Base-by-base conservation (phyloP, 2,888 invertebrate genomes). In the Pachydiplax longipennis region DNA sequence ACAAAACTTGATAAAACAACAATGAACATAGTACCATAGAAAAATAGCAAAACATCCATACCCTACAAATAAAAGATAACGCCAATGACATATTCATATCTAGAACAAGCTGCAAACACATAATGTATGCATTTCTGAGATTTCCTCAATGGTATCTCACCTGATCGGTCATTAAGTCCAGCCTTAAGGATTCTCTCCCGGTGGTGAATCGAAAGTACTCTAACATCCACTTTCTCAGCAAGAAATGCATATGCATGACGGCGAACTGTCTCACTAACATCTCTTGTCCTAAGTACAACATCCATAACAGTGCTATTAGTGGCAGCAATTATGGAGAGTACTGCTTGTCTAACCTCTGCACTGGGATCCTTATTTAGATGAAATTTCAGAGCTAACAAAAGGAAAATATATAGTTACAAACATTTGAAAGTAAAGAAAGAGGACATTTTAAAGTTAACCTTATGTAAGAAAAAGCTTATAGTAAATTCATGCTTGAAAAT, bases 261-360 rank as follows among this genome's bases (percentile, higher is more conserved):
- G 0, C 98, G 95, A 0, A 98, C 98, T 53, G 95, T 95, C 91
- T 97, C 97, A 93, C 97, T 97, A 0, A 97, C 95, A 94, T 98
- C 98, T 92, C 96, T 95, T 0, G 97, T 95, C 2, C 97, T 95
- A 91, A 96, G 96, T 87, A 98, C 93, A 53, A 98, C 96, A 91
- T 95, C 95, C 0, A 96, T 95, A 2, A 98, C 95, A 4, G 97
- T 97, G 81, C 95, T 95, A 80, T 95, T 95, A 92, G 96, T 96
- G 44, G 97, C 96, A 0, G 97, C 97, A 93, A 98, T 96, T 83
- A 96, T 95, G 92, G 96, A 95, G 73, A 98, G 95, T 91, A 97
- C 96, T 0, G 97, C 96, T 92, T 95, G 95, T 92, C 94, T 93
- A 0, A 98, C 98, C 90, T 96, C 96, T n/a, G 96, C 94, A 92